These are phyloP conservation scores for Danio rerio DNA, from an alignment of 2,113 vertebrate genomes.

Conservation along the genomic window DNA sequence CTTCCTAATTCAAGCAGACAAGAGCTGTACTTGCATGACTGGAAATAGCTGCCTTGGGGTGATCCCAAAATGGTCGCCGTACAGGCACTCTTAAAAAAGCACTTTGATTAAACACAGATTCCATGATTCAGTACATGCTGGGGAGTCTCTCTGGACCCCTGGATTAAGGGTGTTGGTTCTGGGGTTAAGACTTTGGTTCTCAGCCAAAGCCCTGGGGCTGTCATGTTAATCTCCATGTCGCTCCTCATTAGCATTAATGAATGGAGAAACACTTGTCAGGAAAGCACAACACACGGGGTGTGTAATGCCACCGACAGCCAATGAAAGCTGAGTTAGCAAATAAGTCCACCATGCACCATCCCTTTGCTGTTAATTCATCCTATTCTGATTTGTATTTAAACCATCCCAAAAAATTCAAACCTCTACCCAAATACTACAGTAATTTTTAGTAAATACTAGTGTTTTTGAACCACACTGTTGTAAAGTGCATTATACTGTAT, in stretches of 20 bases:
- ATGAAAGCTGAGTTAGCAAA: neutral
- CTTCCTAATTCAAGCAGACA: neutral
- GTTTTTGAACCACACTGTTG: too few species aligned
- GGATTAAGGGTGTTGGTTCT: slow-evolving; percentile 47
- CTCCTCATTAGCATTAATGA: slow-evolving; percentile 49
- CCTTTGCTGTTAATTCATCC: neutral
- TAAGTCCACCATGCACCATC: neutral
- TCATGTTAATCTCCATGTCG: slow-evolving; percentile 49
- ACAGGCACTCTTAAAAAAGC: neutral
- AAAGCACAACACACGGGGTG: slow-evolving; percentile 16
- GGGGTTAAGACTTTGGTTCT: slow-evolving; percentile 42
- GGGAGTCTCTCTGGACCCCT: slow-evolving; percentile 7
- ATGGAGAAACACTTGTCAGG: slow-evolving; percentile 49
- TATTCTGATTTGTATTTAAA: neutral
- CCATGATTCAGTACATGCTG: slow-evolving; percentile 27
- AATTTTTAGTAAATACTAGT: too few species aligned
- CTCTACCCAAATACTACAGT: too few species aligned
- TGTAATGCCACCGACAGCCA: slow-evolving; percentile 23
- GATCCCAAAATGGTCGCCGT: neutral
- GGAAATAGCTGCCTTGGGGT: neutral
- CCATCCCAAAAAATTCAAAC: neutral
- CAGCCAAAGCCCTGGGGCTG: slow-evolving; percentile 40
- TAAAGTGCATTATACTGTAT: too few species aligned
- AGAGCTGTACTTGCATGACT: neutral
- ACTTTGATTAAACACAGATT: slow-evolving; percentile 17